Conservation (phyloP, 2,888 invertebrate species). For the Meghimatium bilineatum region DNA sequence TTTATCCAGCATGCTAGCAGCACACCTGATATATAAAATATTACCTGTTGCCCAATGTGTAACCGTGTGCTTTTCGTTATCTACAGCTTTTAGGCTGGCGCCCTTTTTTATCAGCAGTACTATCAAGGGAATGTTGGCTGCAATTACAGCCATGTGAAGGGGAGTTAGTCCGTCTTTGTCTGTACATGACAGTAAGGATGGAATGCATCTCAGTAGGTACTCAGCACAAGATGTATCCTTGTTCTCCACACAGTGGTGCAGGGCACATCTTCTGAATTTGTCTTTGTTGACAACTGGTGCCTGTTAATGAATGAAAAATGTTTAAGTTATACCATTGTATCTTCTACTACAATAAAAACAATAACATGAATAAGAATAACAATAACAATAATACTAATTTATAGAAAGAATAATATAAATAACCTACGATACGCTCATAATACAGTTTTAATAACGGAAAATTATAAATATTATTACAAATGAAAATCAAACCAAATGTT, state of each 20-base stretch:
- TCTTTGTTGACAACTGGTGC: conserved; percentile 59
- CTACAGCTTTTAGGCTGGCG: conserved; percentile 92
- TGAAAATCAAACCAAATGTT: too few relatives aligned
- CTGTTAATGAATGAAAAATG: conserved; percentile 45
- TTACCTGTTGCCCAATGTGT: conserved; percentile 98
- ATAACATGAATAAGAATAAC: too few relatives aligned
- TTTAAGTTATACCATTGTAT: too few relatives aligned
- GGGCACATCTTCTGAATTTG: conserved; percentile 81
- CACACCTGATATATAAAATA: background rate
- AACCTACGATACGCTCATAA: too few relatives aligned
- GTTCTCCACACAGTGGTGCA: conserved; percentile 93
- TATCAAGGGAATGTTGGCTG: conserved; percentile 77
- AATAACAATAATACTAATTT: too few relatives aligned
- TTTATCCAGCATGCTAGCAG: too few relatives aligned
- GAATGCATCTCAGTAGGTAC: conserved; percentile 86
- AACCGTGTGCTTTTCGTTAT: conserved; percentile 95
- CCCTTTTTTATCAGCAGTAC: conserved; percentile 90
- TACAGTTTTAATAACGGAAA: too few relatives aligned
- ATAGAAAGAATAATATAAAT: too few relatives aligned
- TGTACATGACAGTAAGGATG: conserved; percentile 78
- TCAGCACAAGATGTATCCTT: conserved; percentile 83
- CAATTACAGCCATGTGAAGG: conserved; percentile 90
- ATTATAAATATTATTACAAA: too few relatives aligned
- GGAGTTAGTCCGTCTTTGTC: conserved; percentile 95
- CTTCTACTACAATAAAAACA: too few relatives aligned